Conservation (phyloP, 2,888 invertebrate species). For the Nebria brevicollis region DNA sequence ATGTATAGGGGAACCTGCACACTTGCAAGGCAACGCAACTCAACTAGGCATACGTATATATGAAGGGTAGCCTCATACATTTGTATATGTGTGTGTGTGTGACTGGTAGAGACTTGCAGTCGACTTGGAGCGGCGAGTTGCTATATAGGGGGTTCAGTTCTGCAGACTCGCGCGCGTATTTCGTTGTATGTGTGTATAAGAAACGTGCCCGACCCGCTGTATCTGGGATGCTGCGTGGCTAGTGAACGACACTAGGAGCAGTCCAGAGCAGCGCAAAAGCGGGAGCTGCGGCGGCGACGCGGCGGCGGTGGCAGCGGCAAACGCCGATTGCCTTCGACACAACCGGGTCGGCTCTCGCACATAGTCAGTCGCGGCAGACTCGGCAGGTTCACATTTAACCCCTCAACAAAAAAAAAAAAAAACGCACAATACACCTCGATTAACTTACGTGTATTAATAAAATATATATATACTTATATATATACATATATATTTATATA, state of each 20-base stretch:
- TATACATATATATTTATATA: not conserved
- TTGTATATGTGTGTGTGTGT: no score
- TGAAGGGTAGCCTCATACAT: no score
- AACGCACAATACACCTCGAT: not conserved
- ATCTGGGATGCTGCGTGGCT: conserved; percentile 18
- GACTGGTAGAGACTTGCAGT: no score
- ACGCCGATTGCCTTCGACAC: not conserved
- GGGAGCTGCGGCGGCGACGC: conserved; percentile 7
- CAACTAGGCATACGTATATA: no score
- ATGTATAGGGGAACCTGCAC: no score
- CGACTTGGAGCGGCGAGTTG: not conserved
- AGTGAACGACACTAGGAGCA: conserved; percentile 20
- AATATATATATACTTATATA: not conserved
- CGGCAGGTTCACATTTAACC: not conserved
- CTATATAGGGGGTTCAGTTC: not conserved
- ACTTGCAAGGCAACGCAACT: no score
- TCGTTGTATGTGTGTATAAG: not conserved
- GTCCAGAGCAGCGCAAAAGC: conserved; percentile 3
- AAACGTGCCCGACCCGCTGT: conserved; percentile 1
- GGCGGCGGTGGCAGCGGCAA: conserved; percentile 8
- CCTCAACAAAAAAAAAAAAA: not conserved
- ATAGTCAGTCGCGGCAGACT: not conserved
- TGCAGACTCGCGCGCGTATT: no score
- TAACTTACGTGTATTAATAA: not conserved
- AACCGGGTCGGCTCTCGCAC: not conserved